These are phyloP conservation scores for Pelochelys cantorii DNA, from an alignment of 2,797 vertebrate species.

Conservation along the genomic window DNA sequence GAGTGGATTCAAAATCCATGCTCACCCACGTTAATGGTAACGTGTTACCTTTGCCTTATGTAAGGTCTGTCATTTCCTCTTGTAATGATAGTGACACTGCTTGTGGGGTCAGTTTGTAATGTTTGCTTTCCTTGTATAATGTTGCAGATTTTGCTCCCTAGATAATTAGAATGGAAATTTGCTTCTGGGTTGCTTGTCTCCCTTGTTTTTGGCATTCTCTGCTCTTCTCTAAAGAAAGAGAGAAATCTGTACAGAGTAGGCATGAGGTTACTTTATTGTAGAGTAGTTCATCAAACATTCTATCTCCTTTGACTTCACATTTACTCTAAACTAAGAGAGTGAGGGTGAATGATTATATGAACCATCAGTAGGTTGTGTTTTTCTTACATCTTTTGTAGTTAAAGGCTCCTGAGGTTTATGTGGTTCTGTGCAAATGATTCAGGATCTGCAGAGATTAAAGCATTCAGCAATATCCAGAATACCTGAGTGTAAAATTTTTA, in stretches of 20 bases:
- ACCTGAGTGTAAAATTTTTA: slow-evolving; percentile 9
- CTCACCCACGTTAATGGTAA: not conserved
- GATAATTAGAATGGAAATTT: not conserved
- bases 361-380: not conserved
- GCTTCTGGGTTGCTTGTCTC: not conserved
- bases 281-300: slow-evolving; percentile 11
- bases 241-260: not conserved
- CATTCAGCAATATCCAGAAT: not conserved
- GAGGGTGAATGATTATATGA: not conserved
- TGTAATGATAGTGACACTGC: not conserved
- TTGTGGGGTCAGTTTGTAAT: not conserved
- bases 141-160: not conserved
- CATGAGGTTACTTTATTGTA: not conserved
- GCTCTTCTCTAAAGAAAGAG: slow-evolving; percentile 18
- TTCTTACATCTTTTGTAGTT: slow-evolving; percentile 8
- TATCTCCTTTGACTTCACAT: not conserved
- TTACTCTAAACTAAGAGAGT: slow-evolving; percentile 1
- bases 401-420: not conserved
- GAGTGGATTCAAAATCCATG: not conserved
- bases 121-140: slow-evolving; percentile 29
- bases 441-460: slow-evolving; percentile 16
- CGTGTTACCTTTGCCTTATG: not conserved
- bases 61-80: not conserved
- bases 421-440: not conserved
- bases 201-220: not conserved